Evolutionary conservation across 1,140 invertebrate species (phyloP).

Genomic region (Anthonomus grandis): DNA sequence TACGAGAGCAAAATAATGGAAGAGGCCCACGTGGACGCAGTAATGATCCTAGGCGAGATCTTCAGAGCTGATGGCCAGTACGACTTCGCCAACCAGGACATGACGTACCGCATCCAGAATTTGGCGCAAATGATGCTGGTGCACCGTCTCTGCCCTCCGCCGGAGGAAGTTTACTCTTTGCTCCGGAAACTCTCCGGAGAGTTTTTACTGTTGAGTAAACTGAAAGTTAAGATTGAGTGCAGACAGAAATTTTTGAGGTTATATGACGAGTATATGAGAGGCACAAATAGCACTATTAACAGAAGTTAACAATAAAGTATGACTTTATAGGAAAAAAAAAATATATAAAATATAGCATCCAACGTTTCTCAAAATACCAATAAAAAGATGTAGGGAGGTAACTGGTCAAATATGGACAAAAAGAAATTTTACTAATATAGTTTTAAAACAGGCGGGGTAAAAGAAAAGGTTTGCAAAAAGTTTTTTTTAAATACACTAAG

Average conservation of each 20-base stretch:
- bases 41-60: conserved; percentile 93
- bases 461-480: too few relatives aligned
- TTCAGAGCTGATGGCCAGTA: conserved; percentile 76
- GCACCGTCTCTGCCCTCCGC: conserved; percentile 93
- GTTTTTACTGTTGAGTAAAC: conserved; percentile 90
- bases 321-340: too few relatives aligned
- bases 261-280: conserved; percentile 63
- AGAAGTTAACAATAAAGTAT: too few relatives aligned
- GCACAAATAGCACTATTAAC: too few relatives aligned
- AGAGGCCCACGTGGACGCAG: conserved; percentile 89
- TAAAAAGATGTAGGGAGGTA: too few relatives aligned
- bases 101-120: conserved; percentile 71
- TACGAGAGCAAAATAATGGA: conserved; percentile 98
- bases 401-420: too few relatives aligned
- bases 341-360: too few relatives aligned
- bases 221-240: conserved; percentile 84
- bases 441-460: too few relatives aligned
- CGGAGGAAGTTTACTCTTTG: conserved; percentile 97
- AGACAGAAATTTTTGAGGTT: conserved; percentile 82
- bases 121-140: conserved; percentile 93
- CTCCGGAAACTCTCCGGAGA: conserved; percentile 97
- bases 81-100: conserved; percentile 83
- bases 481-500: too few relatives aligned
- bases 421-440: too few relatives aligned
- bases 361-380: too few relatives aligned